Evolutionary conservation across 1,140 invertebrate species (phyloP).

Genomic region (Aphaenogaster floridana): DNA sequence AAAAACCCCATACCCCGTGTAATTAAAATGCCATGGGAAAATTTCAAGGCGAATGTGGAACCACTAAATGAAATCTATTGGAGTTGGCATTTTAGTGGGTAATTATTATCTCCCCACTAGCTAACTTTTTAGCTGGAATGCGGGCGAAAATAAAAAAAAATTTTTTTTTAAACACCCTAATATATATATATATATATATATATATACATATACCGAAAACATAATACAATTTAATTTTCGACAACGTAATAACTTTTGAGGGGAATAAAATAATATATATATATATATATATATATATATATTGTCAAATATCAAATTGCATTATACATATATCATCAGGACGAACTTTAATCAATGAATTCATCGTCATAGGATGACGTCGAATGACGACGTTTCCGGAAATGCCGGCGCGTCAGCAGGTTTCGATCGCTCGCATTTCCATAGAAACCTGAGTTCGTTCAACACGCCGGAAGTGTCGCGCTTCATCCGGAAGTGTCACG

Average conservation of each 20-base stretch:
- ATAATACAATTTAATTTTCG: neutral
- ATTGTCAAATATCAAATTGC: slow-evolving; percentile 12
- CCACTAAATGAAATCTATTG: no score
- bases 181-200: no score
- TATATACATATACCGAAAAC: no score
- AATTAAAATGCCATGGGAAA: no score
- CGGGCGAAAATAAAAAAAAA: no score
- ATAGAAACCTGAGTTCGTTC: slow-evolving; percentile 65
- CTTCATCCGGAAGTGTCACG: slow-evolving; percentile 66
- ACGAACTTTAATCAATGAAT: slow-evolving; percentile 66
- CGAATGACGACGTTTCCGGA: slow-evolving; percentile 58
- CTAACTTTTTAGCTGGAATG: no score
- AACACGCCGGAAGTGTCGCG: slow-evolving; percentile 68
- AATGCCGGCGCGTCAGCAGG: slow-evolving; percentile 65
- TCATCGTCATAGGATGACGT: slow-evolving; percentile 64
- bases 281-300: neutral
- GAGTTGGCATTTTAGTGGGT: no score
- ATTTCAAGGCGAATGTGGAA: no score
- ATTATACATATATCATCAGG: neutral
- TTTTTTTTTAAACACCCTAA: no score
- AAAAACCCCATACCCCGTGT: no score
- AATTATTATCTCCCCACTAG: no score
- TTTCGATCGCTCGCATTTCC: slow-evolving; percentile 71
- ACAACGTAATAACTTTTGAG: neutral
- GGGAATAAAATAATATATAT: neutral